phyloP scores from a whole-genome alignment of 2,113 vertebrate species.

The Mirounga angustirostris region DNA sequence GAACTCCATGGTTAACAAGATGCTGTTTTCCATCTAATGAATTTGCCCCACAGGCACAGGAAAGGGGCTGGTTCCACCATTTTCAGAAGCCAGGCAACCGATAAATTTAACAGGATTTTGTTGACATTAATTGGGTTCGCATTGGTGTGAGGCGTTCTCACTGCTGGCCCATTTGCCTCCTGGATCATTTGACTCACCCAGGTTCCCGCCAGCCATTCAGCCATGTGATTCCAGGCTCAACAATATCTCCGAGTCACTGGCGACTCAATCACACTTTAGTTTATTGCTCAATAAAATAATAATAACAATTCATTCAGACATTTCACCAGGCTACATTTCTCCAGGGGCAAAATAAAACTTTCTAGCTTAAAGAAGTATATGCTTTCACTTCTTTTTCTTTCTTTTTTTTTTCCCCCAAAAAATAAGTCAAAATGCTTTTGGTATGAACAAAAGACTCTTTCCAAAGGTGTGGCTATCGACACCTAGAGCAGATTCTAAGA shows the following conservation, averaged over 20 bases:
- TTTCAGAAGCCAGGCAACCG: constrained; percentile 76
- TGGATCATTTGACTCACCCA: constrained; percentile 73
- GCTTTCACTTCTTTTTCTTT: constrained; percentile 59
- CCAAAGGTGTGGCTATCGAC: constrained; percentile 71
- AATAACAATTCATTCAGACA: constrained; percentile 72
- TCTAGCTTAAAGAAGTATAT: constrained; percentile 72
- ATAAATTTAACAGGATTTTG: constrained; percentile 84
- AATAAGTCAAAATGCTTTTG: constrained; percentile 57
- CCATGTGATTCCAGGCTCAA: constrained; percentile 85
- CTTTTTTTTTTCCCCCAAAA: constrained; percentile 32
- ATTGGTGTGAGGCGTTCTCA: constrained; percentile 80
- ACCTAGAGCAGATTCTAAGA: background rate
- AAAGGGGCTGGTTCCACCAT: constrained; percentile 76
- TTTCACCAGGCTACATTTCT: constrained; percentile 78
- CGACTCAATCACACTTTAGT: constrained; percentile 77
- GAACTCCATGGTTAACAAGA: constrained; percentile 67
- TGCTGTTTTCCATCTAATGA: constrained; percentile 79
- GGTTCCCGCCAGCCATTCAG: constrained; percentile 73
- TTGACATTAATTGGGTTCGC: constrained; percentile 84
- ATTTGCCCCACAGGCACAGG: constrained; percentile 79
- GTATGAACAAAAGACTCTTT: constrained; percentile 82
- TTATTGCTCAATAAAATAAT: constrained; percentile 87
- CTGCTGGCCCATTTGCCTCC: constrained; percentile 77
- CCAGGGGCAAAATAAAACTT: constrained; percentile 81
- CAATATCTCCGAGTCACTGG: constrained; percentile 79